Conservation (phyloP, 2,888 invertebrate genomes). For the Drosophila lacicola region DNA sequence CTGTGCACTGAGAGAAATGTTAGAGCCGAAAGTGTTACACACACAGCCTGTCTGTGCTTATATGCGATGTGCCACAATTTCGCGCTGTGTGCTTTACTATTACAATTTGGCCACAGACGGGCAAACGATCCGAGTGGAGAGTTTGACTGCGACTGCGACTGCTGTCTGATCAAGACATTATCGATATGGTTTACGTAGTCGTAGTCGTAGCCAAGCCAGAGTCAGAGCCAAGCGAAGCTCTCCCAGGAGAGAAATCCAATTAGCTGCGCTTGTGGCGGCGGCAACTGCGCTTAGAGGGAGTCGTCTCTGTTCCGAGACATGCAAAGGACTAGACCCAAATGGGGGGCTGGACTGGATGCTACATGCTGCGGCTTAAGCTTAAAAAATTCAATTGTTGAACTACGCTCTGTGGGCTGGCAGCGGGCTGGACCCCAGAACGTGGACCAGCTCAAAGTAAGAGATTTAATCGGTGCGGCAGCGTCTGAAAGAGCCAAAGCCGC, state of each 20-base stretch:
- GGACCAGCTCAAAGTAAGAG: constrained; percentile 48
- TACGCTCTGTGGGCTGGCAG: constrained; percentile 57
- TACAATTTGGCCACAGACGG: constrained; percentile 72
- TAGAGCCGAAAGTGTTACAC: constrained; percentile 7
- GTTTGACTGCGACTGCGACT: constrained; percentile 20
- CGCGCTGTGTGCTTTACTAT: constrained; percentile 81
- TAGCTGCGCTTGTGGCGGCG: constrained; percentile 81
- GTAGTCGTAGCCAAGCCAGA: constrained; percentile 50
- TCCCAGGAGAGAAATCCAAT: constrained; percentile 84
- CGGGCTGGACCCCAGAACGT: constrained; percentile 45
- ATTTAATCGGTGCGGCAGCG: constrained; percentile 64
- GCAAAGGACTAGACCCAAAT: constrained; percentile 71
- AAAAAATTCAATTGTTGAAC: constrained; percentile 79
- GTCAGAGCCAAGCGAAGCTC: constrained; percentile 52
- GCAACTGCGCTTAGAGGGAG: constrained; percentile 67
- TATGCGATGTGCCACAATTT: constrained; percentile 26
- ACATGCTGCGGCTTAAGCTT: constrained; percentile 49
- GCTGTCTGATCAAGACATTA: constrained; percentile 84
- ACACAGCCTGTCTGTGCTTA: background rate
- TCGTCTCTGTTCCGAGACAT: constrained; percentile 57
- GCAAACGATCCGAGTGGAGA: constrained; percentile 19
- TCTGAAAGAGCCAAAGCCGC: constrained; percentile 51
- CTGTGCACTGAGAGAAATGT: constrained; percentile 51
- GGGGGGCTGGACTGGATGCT: constrained; percentile 64
- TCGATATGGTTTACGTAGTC: constrained; percentile 81